Percentiles rank a stretch among this genome's conserved stretches.
Evolutionary conservation across 2,797 vertebrate genomes (phyloP).

Genomic region (Sebastes vulpes): DNA sequence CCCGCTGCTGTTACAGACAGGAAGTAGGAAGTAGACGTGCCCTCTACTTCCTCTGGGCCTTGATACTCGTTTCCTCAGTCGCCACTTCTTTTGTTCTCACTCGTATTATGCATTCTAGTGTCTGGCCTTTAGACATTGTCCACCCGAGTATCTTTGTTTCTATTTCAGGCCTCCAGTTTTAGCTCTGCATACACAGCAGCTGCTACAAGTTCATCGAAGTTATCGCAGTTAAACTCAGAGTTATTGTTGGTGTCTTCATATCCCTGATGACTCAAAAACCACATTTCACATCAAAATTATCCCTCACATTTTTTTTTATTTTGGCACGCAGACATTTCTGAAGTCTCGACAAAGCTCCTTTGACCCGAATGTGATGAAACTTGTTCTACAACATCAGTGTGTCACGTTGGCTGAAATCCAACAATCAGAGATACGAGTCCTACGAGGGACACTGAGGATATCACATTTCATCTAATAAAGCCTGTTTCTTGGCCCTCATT

Average conservation of each 20-base stretch:
- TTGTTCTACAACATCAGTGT: slow-evolving; percentile 3
- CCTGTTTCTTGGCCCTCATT: slow-evolving; percentile 48
- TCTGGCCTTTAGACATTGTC: background rate
- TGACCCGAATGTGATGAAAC: slow-evolving; percentile 24
- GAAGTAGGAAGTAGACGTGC: slow-evolving; percentile 62
- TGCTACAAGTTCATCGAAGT: background rate
- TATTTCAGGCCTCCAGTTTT: background rate
- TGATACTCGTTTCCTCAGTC: slow-evolving; percentile 31
- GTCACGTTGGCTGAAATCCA: slow-evolving; percentile 39
- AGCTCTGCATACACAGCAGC: background rate
- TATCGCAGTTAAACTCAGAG: background rate
- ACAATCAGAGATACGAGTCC: slow-evolving; percentile 25
- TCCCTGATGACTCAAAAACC: background rate
- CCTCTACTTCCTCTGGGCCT: slow-evolving; percentile 57
- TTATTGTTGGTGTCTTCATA: background rate
- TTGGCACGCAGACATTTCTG: background rate
- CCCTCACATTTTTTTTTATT: background rate
- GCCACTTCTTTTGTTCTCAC: slow-evolving; percentile 11
- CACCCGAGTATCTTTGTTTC: background rate
- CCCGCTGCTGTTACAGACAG: slow-evolving; percentile 39
- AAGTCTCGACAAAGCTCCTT: background rate
- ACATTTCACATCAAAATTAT: background rate
- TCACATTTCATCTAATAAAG: slow-evolving; percentile 66
- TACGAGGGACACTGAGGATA: slow-evolving; percentile 1
- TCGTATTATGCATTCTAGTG: background rate